Percentiles rank a stretch among this genome's conserved stretches.
Conservation (phyloP, 2,113 vertebrate genomes). For the Brachionichthys hirsutus region DNA sequence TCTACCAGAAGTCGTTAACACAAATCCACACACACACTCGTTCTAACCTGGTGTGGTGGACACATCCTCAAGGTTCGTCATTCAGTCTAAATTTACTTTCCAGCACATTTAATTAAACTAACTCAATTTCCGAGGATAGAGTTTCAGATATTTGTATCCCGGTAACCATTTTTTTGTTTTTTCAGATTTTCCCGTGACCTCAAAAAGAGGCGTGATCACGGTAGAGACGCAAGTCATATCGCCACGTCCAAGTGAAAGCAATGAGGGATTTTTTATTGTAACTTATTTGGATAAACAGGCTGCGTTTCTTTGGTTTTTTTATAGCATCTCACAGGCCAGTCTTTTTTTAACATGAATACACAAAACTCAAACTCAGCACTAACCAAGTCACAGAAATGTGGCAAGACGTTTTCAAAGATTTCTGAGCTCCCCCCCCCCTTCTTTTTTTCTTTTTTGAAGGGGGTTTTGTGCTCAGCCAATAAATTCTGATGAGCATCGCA, state of each 20-base stretch:
- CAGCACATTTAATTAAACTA: slow-evolving; percentile 68
- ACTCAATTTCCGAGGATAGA: slow-evolving; percentile 46
- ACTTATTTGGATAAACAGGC: neutral
- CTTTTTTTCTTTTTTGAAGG: neutral
- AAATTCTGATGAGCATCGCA: slow-evolving; percentile 32
- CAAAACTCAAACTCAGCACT: too few relatives aligned
- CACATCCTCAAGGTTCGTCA: slow-evolving; percentile 42
- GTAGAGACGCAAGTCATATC: slow-evolving; percentile 26
- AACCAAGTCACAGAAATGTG: too few relatives aligned
- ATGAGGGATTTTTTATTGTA: slow-evolving; percentile 6
- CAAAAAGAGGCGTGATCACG: slow-evolving; percentile 7
- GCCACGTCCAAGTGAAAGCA: slow-evolving; percentile 5
- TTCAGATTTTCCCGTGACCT: slow-evolving; percentile 18
- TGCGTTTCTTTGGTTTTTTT: too few relatives aligned
- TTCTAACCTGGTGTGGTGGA: slow-evolving; percentile 27
- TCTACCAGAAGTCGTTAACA: slow-evolving; percentile 52
- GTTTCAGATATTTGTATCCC: slow-evolving; percentile 37
- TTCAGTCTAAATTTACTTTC: slow-evolving; percentile 67
- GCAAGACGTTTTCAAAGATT: too few relatives aligned
- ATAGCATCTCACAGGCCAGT: too few relatives aligned
- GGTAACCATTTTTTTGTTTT: slow-evolving; percentile 9
- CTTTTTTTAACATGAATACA: too few relatives aligned
- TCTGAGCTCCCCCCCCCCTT: too few relatives aligned
- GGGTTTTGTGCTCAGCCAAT: slow-evolving; percentile 22
- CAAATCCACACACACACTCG: slow-evolving; percentile 7